Base-by-base conservation (phyloP, 2,113 vertebrate species). In the Formicarius rufipectus region DNA sequence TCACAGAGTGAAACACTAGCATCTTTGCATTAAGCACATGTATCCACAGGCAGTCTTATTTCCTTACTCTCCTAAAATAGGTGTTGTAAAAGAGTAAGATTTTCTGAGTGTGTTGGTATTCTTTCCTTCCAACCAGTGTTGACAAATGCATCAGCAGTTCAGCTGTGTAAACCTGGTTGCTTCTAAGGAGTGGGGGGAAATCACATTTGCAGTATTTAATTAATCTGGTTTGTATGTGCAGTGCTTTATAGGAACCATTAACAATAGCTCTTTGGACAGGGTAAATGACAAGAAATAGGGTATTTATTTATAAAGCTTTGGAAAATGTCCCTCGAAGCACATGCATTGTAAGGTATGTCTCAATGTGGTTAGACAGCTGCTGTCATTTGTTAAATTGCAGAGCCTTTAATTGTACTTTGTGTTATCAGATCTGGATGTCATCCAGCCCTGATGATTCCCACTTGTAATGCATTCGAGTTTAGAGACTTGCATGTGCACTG, bases 181-280 rank as follows among this genome's bases (percentile, higher is more conserved):
- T 83, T 68, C 53, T 55, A 8, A 66, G 20, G 17, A 5, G 4
- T 4, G 0, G 0, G n/a, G n/a, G 17, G 15, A 9, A 76, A 39
- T 90, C 35, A 35, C 27, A 37, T 60, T 84, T 80, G 19, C 27
- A 78, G 15, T 10, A 25, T 63, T 87, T 84, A 67, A 71, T 91
- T 84, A 2, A 4, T 52, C 24, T 72, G 27, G 13, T 85, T 71
- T 78, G 14, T 63, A 20, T 50, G 12, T 52, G 24, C 21, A 35
- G 0, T 73, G 55, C 45, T 63, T 69, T 71, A 28, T 45, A 59
- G n/a, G 28, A 52, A 25, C 28, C 39, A 28, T 33, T 62, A 80
- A 18, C 4, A 47, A 33, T 25, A 62, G 28, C 28, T 53, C 37
- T 73, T 73, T 49, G 45, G 30, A 35, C 45, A 49, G 27, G 23